Evolutionary conservation across 1,140 invertebrate genomes (phyloP).

Genomic region (Pogonus chalceus): DNA sequence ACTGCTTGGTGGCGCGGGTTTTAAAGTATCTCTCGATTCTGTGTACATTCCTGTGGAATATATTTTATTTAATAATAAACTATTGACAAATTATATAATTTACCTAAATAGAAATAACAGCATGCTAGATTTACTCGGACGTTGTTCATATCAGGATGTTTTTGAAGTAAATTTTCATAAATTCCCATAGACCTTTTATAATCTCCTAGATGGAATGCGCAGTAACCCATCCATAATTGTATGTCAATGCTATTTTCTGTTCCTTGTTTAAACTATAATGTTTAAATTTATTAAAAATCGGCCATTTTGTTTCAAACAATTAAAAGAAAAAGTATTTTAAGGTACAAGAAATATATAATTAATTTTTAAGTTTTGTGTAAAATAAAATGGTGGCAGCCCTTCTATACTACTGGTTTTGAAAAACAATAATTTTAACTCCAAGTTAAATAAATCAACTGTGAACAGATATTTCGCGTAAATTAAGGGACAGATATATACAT

Average conservation of each 20-base stretch:
- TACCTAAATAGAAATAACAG: constrained; percentile 91
- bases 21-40: constrained; percentile 53
- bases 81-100: constrained; percentile 34
- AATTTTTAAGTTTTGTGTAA: too few relatives aligned
- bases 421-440: too few relatives aligned
- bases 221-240: constrained; percentile 86
- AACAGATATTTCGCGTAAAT: too few relatives aligned
- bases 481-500: too few relatives aligned
- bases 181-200: constrained; percentile 76
- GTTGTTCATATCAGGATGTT: constrained; percentile 39
- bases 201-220: constrained; percentile 89
- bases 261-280: constrained; percentile 30
- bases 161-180: constrained; percentile 44
- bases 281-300: neutral
- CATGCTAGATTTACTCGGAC: constrained; percentile 77
- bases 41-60: constrained; percentile 45
- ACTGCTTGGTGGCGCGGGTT: constrained; percentile 46
- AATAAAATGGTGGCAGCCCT: too few relatives aligned
- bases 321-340: neutral
- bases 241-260: constrained; percentile 27
- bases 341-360: too few relatives aligned
- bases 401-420: too few relatives aligned
- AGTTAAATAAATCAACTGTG: too few relatives aligned
- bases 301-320: neutral
- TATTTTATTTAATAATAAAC: neutral